A percentile compares a stretch with the other conserved stretches of the same genome.
These are phyloP conservation scores for Podarcis muralis DNA, from an alignment of 2,113 vertebrate species.

Conservation along the genomic window DNA sequence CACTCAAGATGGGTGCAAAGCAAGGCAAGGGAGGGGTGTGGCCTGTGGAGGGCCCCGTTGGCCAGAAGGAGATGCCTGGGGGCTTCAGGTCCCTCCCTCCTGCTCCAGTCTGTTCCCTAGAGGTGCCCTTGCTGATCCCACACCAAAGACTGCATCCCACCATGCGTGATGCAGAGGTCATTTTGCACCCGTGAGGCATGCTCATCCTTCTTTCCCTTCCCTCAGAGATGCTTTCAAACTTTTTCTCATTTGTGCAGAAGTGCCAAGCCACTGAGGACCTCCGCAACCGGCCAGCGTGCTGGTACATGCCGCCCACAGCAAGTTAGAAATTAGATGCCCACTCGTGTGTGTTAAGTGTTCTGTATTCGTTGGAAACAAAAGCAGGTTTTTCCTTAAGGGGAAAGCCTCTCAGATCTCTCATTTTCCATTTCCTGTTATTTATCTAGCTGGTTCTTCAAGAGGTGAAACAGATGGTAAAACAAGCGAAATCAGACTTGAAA, in stretches of 20 bases:
- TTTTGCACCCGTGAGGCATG: not conserved
- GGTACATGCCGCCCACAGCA: not conserved
- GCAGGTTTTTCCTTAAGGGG: not conserved
- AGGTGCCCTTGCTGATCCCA: not conserved
- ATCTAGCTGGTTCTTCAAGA: not conserved
- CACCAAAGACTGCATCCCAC: not conserved
- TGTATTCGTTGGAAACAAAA: not conserved
- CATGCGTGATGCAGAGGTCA: not conserved
- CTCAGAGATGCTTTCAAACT: not conserved
- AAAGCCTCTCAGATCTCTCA: not conserved
- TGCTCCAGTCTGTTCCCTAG: not conserved
- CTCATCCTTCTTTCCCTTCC: not conserved
- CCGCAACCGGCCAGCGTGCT: not conserved
- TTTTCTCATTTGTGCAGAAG: not conserved
- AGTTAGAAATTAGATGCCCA: slow-evolving; percentile 1
- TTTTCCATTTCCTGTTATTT: not conserved
- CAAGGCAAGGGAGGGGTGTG: too few relatives aligned
- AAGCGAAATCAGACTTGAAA: not conserved
- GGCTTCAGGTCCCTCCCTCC: not conserved
- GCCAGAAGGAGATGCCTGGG: too few relatives aligned
- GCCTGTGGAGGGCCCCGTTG: too few relatives aligned
- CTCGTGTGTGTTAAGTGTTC: not conserved
- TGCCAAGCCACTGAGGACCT: not conserved
- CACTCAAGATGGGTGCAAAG: too few relatives aligned
- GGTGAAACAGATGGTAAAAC: not conserved